Conservation (phyloP, 2,797 vertebrate species). For the Crocidura indochinensis region DNA sequence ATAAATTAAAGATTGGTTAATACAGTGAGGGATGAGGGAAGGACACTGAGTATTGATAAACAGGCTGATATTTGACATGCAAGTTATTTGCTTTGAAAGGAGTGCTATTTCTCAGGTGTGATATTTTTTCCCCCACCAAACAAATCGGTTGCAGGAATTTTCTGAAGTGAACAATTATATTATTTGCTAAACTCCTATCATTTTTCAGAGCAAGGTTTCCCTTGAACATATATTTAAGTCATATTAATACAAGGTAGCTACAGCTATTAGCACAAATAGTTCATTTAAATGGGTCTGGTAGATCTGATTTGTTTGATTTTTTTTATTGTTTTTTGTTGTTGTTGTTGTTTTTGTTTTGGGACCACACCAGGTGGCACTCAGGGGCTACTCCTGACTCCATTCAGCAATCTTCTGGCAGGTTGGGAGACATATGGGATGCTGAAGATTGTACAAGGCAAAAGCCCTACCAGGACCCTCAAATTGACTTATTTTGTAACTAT, state of each 20-base stretch:
- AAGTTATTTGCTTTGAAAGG: constrained; percentile 47
- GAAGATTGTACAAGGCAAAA: too few species aligned
- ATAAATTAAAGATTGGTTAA: too few species aligned
- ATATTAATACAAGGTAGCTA: background rate
- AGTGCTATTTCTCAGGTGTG: constrained; percentile 22
- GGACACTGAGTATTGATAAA: constrained; percentile 1
- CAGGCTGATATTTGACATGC: constrained; percentile 9
- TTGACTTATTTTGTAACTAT: too few species aligned
- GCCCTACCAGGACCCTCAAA: too few species aligned
- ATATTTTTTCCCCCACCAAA: constrained; percentile 25
- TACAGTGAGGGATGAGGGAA: too few species aligned
- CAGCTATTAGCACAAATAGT: background rate
- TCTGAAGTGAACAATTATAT: constrained; percentile 34
- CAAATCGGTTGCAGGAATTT: constrained; percentile 56
- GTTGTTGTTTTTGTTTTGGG: too few species aligned
- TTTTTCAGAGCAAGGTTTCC: constrained; percentile 19
- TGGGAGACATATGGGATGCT: too few species aligned
- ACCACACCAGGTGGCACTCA: too few species aligned
- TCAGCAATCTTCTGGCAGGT: too few species aligned
- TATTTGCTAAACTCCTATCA: constrained; percentile 45
- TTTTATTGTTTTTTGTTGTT: too few species aligned
- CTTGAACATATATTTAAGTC: constrained; percentile 39
- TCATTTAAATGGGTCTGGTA: background rate
- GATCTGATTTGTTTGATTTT: too few species aligned
- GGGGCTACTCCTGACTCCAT: too few species aligned